These are phyloP conservation scores for Dissostichus mawsoni DNA, from an alignment of 2,113 vertebrate genomes.

Conservation along the genomic window DNA sequence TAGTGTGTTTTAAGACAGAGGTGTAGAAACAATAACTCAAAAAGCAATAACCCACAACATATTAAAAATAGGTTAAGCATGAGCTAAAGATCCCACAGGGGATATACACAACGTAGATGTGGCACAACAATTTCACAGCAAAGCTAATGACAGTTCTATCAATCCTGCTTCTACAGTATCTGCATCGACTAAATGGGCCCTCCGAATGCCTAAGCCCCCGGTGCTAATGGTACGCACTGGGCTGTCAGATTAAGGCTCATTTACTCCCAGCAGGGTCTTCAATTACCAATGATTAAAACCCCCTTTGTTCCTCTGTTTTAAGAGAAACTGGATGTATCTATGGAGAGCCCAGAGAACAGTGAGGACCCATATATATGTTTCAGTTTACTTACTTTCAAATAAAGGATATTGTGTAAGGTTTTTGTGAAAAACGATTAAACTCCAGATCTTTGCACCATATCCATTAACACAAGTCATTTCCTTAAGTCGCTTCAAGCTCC, in stretches of 20 bases:
- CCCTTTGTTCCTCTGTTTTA: slow-evolving; percentile 63
- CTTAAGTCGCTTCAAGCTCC: background rate
- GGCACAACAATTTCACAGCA: background rate
- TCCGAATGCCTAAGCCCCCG: slow-evolving; percentile 54
- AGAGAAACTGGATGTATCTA: slow-evolving; percentile 53
- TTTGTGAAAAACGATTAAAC: background rate
- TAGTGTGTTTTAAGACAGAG: background rate
- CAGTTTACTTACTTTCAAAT: slow-evolving; percentile 1
- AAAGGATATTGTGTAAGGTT: background rate
- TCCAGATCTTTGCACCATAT: background rate
- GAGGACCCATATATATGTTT: slow-evolving; percentile 20
- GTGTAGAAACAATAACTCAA: slow-evolving; percentile 29
- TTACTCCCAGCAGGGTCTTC: slow-evolving; percentile 81
- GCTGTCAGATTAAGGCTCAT: slow-evolving; percentile 82
- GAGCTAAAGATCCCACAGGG: slow-evolving; percentile 18
- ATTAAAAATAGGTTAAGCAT: slow-evolving; percentile 36
- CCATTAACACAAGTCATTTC: slow-evolving; percentile 1
- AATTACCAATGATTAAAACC: slow-evolving; percentile 81
- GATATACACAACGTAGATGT: slow-evolving; percentile 11
- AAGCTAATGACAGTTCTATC: slow-evolving; percentile 32
- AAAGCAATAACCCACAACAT: slow-evolving; percentile 23
- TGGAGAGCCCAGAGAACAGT: slow-evolving; percentile 25
- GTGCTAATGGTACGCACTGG: slow-evolving; percentile 72
- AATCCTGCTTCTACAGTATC: slow-evolving; percentile 51
- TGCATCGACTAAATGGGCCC: slow-evolving; percentile 39